phyloP scores from a whole-genome alignment of 2,888 invertebrate genomes.

The Ptilodon capucinus region DNA sequence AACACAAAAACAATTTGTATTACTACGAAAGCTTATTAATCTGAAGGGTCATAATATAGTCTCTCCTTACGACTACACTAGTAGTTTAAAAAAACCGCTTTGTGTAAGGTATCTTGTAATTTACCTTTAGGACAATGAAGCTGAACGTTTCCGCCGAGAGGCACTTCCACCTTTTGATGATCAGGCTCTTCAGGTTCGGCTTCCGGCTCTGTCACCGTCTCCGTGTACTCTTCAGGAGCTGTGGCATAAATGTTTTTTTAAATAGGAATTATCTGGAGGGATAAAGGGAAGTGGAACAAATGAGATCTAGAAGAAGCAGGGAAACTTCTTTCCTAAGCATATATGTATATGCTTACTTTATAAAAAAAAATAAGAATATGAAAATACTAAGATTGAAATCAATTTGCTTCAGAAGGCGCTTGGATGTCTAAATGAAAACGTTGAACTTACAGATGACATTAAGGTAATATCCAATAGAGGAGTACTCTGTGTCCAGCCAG shows the following conservation, averaged over 20 bases:
- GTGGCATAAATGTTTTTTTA: neutral
- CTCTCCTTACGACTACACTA: neutral
- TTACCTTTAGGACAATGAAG: conserved; percentile 91
- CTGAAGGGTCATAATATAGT: too few relatives aligned
- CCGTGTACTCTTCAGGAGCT: conserved; percentile 55
- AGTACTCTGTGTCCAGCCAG: conserved; percentile 92
- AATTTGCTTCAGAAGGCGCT: too few relatives aligned
- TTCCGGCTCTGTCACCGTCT: conserved; percentile 48
- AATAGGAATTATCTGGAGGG: neutral
- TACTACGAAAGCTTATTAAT: neutral
- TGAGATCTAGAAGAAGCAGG: too few relatives aligned
- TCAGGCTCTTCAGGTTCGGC: conserved; percentile 53
- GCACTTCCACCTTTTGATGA: conserved; percentile 89
- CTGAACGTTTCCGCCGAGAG: conserved; percentile 93
- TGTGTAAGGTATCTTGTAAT: neutral
- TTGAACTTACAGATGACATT: conserved; percentile 91
- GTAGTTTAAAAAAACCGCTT: neutral
- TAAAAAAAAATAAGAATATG: too few relatives aligned
- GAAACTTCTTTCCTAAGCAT: too few relatives aligned
- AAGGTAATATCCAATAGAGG: conserved; percentile 95
- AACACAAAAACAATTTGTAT: neutral
- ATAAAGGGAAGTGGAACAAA: too few relatives aligned
- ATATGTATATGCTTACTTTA: too few relatives aligned
- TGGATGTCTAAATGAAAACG: too few relatives aligned
- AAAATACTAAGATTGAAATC: neutral